Evolutionary conservation across 2,888 invertebrate species (phyloP).

Genomic region (Hypomecis atomaria): DNA sequence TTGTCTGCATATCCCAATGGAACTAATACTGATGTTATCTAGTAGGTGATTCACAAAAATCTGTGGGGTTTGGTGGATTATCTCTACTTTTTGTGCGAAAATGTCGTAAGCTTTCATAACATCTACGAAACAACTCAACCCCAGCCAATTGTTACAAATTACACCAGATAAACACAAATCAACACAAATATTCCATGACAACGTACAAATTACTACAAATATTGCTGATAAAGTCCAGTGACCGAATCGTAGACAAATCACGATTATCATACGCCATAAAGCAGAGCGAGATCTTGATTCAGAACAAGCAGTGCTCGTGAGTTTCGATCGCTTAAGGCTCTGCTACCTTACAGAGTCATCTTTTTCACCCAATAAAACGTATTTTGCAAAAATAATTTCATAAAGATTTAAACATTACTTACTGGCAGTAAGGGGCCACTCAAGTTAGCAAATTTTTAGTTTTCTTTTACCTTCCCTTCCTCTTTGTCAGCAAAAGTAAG

Average conservation of each 20-base stretch:
- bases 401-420: too few relatives aligned
- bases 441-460: too few relatives aligned
- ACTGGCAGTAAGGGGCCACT: too few relatives aligned
- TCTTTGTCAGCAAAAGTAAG: too few relatives aligned
- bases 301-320: slow-evolving; percentile 48
- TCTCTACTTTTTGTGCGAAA: not conserved
- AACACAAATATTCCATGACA: slow-evolving; percentile 12
- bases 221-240: slow-evolving; percentile 47
- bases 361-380: not conserved
- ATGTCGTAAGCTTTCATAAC: not conserved
- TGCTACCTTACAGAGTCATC: slow-evolving; percentile 6
- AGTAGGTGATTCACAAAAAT: too few relatives aligned
- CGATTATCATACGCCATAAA: slow-evolving; percentile 61
- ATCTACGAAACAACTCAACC: not conserved
- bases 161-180: slow-evolving; percentile 1
- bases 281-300: slow-evolving; percentile 59
- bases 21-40: too few relatives aligned
- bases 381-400: too few relatives aligned
- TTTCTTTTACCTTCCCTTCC: too few relatives aligned
- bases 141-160: slow-evolving; percentile 26
- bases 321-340: slow-evolving; percentile 35
- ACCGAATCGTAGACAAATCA: slow-evolving; percentile 66
- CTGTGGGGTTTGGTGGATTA: too few relatives aligned
- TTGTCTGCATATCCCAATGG: too few relatives aligned
- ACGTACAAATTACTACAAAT: slow-evolving; percentile 35